Percentiles rank a stretch among this genome's conserved stretches.
phyloP scores from a whole-genome alignment of 2,113 vertebrate genomes.

The Gambusia affinis region DNA sequence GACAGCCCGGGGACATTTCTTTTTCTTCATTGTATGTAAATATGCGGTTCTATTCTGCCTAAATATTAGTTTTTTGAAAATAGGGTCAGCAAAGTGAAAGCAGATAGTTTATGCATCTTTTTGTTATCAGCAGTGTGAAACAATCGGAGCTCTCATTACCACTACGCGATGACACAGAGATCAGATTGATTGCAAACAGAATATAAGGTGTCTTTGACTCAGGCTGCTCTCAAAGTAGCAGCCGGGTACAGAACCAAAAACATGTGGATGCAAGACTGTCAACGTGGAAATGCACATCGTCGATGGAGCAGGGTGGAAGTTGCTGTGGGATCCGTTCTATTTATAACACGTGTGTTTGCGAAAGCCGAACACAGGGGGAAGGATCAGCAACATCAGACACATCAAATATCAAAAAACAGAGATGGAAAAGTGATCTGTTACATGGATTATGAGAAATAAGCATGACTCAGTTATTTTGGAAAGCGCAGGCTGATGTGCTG shows the following conservation, averaged over 20 bases:
- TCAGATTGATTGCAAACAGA: constrained; percentile 11
- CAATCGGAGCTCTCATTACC: not conserved
- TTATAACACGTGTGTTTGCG: constrained; percentile 44
- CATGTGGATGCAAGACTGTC: constrained; percentile 35
- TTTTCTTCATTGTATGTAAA: no score
- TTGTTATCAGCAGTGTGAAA: not conserved
- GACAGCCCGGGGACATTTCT: no score
- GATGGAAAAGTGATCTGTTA: constrained; percentile 1
- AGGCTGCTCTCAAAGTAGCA: constrained; percentile 23
- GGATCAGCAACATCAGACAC: not conserved
- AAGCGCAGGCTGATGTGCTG: constrained; percentile 13
- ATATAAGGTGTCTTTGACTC: constrained; percentile 10
- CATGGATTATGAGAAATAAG: not conserved
- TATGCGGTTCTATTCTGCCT: not conserved
- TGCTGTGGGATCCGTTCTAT: constrained; percentile 50
- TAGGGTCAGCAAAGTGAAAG: not conserved
- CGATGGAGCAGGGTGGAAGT: constrained; percentile 27
- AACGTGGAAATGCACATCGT: constrained; percentile 28
- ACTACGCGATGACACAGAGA: constrained; percentile 6
- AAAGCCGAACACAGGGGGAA: constrained; percentile 20
- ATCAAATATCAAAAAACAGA: not conserved
- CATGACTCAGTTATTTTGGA: constrained; percentile 32
- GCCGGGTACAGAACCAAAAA: constrained; percentile 33
- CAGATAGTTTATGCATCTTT: constrained; percentile 4
- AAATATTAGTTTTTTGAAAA: not conserved